Conservation (phyloP, 1,140 invertebrate genomes). For the Fopius arisanus region DNA sequence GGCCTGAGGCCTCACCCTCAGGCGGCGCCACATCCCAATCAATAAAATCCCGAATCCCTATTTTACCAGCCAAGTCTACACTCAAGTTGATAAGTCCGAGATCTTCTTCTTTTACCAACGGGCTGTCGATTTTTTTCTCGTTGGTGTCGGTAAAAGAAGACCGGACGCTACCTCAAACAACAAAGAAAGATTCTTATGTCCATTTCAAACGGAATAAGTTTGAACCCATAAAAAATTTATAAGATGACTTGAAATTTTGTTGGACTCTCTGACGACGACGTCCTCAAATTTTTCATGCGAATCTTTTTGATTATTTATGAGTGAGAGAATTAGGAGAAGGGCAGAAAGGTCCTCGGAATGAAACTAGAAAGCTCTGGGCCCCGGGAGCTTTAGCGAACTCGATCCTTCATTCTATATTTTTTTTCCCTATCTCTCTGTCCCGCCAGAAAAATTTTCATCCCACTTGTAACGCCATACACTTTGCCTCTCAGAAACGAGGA, state of each 20-base stretch:
- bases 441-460: constrained; percentile 17
- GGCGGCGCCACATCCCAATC: background rate
- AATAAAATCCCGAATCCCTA: background rate
- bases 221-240: background rate
- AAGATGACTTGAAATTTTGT: background rate
- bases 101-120: background rate
- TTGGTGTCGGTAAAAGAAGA: no score
- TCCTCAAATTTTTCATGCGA: constrained; percentile 21
- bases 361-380: constrained; percentile 14
- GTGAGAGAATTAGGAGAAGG: background rate
- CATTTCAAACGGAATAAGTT: background rate
- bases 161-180: no score
- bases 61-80: background rate
- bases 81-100: background rate
- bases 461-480: constrained; percentile 4
- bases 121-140: no score
- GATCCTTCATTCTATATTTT: background rate
- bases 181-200: no score
- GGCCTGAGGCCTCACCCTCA: background rate
- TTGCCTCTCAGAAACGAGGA: background rate
- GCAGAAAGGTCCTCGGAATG: constrained; percentile 13
- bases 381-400: background rate
- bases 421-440: constrained; percentile 1
- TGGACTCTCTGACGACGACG: background rate
- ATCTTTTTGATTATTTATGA: constrained; percentile 32